Conservation (phyloP, 2,888 invertebrate genomes). For the Patella ulyssiponensis region DNA sequence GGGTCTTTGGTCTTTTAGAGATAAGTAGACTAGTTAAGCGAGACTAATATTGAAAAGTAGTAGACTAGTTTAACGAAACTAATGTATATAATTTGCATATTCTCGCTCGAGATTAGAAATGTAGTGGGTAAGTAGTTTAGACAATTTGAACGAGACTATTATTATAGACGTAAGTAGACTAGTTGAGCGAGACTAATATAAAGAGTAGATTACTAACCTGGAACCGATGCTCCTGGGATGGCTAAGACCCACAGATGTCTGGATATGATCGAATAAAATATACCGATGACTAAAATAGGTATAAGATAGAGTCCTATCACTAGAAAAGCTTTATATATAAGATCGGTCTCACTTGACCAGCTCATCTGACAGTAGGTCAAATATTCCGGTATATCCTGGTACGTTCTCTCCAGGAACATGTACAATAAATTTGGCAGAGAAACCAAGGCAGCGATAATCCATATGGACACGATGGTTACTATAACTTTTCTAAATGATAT, state of each 20-base stretch:
- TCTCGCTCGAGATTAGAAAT: too few relatives aligned
- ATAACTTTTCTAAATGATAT: slow-evolving; percentile 39
- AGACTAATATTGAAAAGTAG: too few relatives aligned
- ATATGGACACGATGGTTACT: slow-evolving; percentile 38
- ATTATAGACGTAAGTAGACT: too few relatives aligned
- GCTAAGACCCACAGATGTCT: slow-evolving; percentile 40
- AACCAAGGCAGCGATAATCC: slow-evolving; percentile 34
- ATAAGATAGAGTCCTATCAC: slow-evolving; percentile 37
- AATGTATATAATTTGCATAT: too few relatives aligned
- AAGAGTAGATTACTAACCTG: slow-evolving; percentile 13
- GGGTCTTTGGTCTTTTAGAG: too few relatives aligned
- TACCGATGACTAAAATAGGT: slow-evolving; percentile 39
- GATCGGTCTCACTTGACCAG: slow-evolving; percentile 21
- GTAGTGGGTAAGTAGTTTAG: too few relatives aligned
- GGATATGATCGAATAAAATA: slow-evolving; percentile 43
- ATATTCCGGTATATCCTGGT: slow-evolving; percentile 31
- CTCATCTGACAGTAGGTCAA: slow-evolving; percentile 31
- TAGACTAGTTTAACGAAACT: too few relatives aligned
- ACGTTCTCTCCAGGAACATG: slow-evolving; percentile 28
- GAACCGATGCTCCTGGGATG: slow-evolving; percentile 33
- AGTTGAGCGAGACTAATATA: too few relatives aligned
- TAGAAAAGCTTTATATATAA: slow-evolving; percentile 33
- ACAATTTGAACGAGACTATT: too few relatives aligned
- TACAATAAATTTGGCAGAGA: slow-evolving; percentile 37
- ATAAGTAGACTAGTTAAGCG: too few relatives aligned